phyloP scores from a whole-genome alignment of 53 echinoderm and acorn worm genomes.

The Holothuria leucospilota region DNA sequence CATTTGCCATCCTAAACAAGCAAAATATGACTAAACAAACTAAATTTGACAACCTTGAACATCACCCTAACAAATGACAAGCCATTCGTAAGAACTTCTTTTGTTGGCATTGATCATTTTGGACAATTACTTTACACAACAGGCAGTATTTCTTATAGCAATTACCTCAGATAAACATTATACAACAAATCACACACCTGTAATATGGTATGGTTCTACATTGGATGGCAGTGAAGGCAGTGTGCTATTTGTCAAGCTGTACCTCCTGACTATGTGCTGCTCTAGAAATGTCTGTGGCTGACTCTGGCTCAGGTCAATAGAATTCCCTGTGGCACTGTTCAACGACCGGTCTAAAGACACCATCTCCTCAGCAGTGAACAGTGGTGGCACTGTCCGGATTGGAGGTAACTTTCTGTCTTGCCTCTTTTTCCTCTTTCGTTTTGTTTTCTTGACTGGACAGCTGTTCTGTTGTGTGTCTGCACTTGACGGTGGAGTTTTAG shows the following conservation, averaged over 20 bases:
- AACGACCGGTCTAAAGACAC: slow-evolving; percentile 42
- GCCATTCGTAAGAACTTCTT: too few species aligned
- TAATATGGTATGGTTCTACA: slow-evolving; percentile 37
- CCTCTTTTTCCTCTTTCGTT: slow-evolving; percentile 55
- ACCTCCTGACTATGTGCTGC: slow-evolving; percentile 90
- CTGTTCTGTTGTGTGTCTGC: background rate
- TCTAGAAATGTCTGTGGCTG: slow-evolving; percentile 91
- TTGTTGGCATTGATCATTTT: too few species aligned
- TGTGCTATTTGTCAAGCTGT: slow-evolving; percentile 58
- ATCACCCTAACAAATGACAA: too few species aligned
- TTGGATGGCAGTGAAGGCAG: slow-evolving; percentile 1
- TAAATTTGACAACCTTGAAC: too few species aligned
- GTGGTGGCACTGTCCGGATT: slow-evolving; percentile 30
- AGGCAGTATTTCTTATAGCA: too few species aligned
- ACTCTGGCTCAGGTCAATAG: slow-evolving; percentile 68
- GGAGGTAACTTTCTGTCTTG: slow-evolving; percentile 57
- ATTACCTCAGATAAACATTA: too few species aligned
- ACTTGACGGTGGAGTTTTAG: background rate
- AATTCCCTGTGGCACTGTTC: slow-evolving; percentile 2
- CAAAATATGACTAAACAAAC: too few species aligned
- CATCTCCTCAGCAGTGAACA: slow-evolving; percentile 61
- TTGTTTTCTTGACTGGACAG: background rate
- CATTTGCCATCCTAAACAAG: too few species aligned
- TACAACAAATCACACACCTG: background rate
- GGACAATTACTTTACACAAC: too few species aligned